These are phyloP conservation scores for Amniataba percoides DNA, from an alignment of 2,797 vertebrate species.

Conservation along the genomic window DNA sequence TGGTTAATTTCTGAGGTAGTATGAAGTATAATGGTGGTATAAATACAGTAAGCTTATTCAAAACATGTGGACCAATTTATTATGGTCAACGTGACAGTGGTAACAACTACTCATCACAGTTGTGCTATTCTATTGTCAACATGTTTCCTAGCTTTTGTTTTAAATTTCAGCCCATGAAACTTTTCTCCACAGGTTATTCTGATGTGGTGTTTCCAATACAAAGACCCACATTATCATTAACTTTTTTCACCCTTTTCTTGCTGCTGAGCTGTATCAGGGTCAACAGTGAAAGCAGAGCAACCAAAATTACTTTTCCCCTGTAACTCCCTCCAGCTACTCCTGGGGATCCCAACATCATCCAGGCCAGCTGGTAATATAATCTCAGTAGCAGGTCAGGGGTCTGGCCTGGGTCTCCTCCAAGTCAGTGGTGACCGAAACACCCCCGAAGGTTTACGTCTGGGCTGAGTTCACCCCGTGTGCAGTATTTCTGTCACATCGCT, in stretches of 20 bases:
- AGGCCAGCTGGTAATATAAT: slow-evolving; percentile 37
- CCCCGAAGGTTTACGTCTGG: slow-evolving; percentile 23
- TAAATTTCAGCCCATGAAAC: neutral
- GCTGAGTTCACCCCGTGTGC: slow-evolving; percentile 12
- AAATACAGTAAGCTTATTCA: neutral
- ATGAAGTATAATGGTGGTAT: neutral
- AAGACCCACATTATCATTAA: neutral
- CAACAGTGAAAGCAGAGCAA: neutral
- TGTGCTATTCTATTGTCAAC: neutral
- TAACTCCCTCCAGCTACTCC: slow-evolving; percentile 15
- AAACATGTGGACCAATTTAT: neutral
- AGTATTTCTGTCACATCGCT: slow-evolving; percentile 18
- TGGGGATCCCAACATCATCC: slow-evolving; percentile 14
- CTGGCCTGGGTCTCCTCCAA: slow-evolving; percentile 20
- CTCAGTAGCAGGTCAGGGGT: slow-evolving; percentile 32
- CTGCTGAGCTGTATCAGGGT: neutral
- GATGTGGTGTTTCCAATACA: neutral
- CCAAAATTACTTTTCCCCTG: slow-evolving; percentile 3
- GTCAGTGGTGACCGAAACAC: slow-evolving; percentile 26
- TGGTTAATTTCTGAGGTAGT: neutral
- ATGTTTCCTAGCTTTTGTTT: neutral
- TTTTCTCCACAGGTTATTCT: neutral
- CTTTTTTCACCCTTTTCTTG: neutral
- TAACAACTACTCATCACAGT: neutral
- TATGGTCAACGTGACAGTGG: neutral